phyloP scores from a whole-genome alignment of 2,888 invertebrate genomes.

The Philonicus albiceps region DNA sequence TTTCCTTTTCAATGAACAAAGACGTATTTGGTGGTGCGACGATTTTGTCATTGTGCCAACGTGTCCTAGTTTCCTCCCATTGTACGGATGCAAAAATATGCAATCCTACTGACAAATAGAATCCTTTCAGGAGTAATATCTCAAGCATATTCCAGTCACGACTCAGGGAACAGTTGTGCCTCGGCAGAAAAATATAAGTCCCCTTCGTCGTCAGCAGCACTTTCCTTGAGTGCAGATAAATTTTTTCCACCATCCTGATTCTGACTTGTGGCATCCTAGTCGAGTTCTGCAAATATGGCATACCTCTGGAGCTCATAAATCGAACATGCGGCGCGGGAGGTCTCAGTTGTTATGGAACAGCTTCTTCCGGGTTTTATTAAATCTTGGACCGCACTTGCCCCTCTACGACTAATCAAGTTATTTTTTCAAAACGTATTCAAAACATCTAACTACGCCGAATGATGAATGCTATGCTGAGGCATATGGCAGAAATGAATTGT shows the following conservation, averaged over 20 bases:
- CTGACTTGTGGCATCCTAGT: not conserved
- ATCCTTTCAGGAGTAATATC: not conserved
- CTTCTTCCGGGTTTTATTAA: not conserved
- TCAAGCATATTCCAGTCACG: not conserved
- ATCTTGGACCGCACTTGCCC: not conserved
- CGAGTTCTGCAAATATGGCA: not conserved
- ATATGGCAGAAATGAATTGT: not conserved
- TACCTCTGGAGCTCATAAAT: not conserved
- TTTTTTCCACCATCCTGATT: not conserved
- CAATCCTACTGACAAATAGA: not conserved
- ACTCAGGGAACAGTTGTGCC: not conserved
- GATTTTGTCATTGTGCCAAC: not conserved
- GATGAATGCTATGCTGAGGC: not conserved
- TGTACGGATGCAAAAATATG: not conserved
- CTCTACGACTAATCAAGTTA: not conserved
- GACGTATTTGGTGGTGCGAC: not conserved
- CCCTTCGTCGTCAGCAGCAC: not conserved
- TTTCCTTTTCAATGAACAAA: not conserved
- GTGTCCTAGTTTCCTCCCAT: not conserved
- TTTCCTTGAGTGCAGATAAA: not conserved
- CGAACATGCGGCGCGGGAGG: not conserved
- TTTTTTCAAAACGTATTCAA: not conserved
- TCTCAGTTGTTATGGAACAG: not conserved
- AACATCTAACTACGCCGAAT: not conserved
- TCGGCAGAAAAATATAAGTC: not conserved